These are phyloP conservation scores for Lepidochrysops patricia DNA, from an alignment of 2,888 invertebrate species.

Conservation along the genomic window DNA sequence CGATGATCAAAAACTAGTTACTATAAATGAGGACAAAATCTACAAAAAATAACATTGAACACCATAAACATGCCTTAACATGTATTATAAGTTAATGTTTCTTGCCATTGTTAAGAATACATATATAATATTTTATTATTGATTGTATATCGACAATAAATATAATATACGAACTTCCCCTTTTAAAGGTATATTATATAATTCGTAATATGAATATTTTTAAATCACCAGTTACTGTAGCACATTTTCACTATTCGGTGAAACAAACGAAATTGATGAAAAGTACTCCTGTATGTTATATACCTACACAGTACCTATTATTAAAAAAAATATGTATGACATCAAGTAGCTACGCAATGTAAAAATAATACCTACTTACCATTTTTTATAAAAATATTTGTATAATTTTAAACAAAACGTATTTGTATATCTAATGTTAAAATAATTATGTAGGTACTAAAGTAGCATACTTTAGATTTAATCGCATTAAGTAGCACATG, in stretches of 20 bases:
- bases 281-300: too few relatives aligned
- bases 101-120: conserved; percentile 15
- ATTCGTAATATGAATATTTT: not conserved
- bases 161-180: conserved; percentile 8
- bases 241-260: not conserved
- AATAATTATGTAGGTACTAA: not conserved
- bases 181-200: conserved; percentile 16
- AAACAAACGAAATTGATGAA: not conserved
- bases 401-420: not conserved
- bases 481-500: not conserved
- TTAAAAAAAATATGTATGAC: not conserved
- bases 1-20: not conserved
- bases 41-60: not conserved
- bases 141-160: conserved; percentile 13
- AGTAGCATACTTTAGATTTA: not conserved
- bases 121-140: conserved; percentile 9
- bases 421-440: not conserved
- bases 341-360: not conserved
- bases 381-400: not conserved
- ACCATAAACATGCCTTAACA: conserved; percentile 10
- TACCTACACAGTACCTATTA: not conserved
- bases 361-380: not conserved
- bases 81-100: conserved; percentile 6
- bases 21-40: not conserved
- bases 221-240: conserved; percentile 5